Evolutionary conservation across 1,140 invertebrate genomes (phyloP), one percentile per base, ranked within the genome.

Genomic region (Drosophila nebulosa): DNA sequence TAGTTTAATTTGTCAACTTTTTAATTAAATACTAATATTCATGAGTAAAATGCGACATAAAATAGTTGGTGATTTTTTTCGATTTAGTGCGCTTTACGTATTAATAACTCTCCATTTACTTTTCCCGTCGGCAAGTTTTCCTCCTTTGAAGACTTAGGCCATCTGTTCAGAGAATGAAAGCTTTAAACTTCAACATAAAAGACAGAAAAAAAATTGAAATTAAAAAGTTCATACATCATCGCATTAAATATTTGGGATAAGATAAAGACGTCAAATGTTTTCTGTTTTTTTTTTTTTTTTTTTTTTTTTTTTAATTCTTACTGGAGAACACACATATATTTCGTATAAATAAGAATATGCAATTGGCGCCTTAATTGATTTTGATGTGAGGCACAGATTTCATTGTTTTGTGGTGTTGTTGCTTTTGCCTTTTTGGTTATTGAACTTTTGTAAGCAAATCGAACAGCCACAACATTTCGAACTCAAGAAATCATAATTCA

Each of bases 151-250:
- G 9, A 24, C 36, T 16, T 5, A 64, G 55, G 74, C 74, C 74
- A 76, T 76, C 74, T 76, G 74, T 39, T 64, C 50, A 16, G 39
- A 63, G 35, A 35, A 16, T 14, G 12, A 52, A 4, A 39, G 52
- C 14, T 10, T 14, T 22, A 39, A 63, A 52, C 21, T 42, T 24
- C 39, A 58, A 42, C 63, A 61, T 24, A 30, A 30, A 32, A 50
- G 39, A 36, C 32, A 61, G 35, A 35, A 51, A 36, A 50, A n/a
- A 16, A 58, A 7, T 30, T 22, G 9, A 58, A 85, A 81, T 86
- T 88, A 89, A 79, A 86, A 86, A 83, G 71, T 89, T 86, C 83
- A 86, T 86, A 86, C 83, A 86, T 86, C 83, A 86, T 86, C 83
- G 83, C 83, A 86, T 86, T 83, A 88, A 79, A 89, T 83, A 89